Base-by-base conservation (phyloP, 2,888 invertebrate genomes). In the Saturnia pavonia region DNA sequence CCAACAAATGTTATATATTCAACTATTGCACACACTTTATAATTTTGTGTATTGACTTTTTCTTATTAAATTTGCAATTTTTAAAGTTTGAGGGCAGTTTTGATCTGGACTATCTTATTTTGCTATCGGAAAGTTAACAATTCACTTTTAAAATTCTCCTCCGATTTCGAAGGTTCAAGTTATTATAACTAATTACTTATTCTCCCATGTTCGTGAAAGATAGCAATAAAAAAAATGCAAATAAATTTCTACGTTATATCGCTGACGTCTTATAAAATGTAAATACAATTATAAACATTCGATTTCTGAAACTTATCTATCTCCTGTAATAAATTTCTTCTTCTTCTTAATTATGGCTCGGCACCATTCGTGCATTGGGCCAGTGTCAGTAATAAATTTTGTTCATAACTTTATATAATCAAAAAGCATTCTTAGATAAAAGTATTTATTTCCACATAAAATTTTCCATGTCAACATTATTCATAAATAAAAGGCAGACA, bases 401-500 rank as follows among this genome's bases (percentile, higher is more conserved):
- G 14, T 60, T 25, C 0, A 16, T 3, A 27, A 22, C 8, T 3
- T 54, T 22, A 27, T 60, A 60, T 60, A 6, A 25, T 27, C 6
- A 60, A 27, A 60, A 14, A 12, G 25, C 57, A 27, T 60, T 60
- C 14, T 27, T 27, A 25, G 6, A 60, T 60, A 54, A 54, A 54
- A 25, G 27, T 27, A 27, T 60, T 25, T 27, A 27, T 27, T 27
- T 60, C 12, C 57, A 43, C 19, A 72, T 70, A 80, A 82, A 82
- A 82, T 75, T 80, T 80, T 80, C 83, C 84, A 79, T 79, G 77
- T 74, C 78, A 76, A 77, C 74, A 78, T 80, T 80, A 80, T 82
- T 77, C 78, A 81, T 82, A 83, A 82, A 80, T 82, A 84, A 78
- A 75, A 80, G 77, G 76, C 86, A 87, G 86, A 91, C 91, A 90